Base-by-base conservation (phyloP, 2,888 invertebrate genomes). In the Cheilosia urbana region DNA sequence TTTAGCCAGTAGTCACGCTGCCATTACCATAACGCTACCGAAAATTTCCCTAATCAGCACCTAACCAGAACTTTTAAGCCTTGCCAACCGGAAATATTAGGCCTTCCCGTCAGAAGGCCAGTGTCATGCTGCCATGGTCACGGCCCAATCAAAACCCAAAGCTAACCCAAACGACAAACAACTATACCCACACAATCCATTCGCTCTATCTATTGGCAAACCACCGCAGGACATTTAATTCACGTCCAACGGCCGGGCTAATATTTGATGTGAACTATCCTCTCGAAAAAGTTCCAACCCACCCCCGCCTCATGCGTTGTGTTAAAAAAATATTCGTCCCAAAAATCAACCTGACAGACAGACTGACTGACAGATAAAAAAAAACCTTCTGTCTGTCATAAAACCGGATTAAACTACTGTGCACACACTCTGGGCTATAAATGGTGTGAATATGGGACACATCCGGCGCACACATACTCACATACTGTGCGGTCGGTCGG, bases 341-440 rank as follows among this genome's bases (percentile, higher is more conserved):
- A 85, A 81, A 77, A 81, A 66, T 72, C 81, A 77, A 72, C 76
- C 77, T 77, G 81, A 81, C 85, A 72, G 80, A 76, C 69, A 62
- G 84, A 40, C 75, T 71, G 84, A 76, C 75, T 71, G 84, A 76
- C 75, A 72, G 62, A 15, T 51, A 24, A 27, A 51, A 34, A 55
- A 40, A 71, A 80, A 58, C 72, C 71, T 66, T 68, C 81, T 81
- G 81, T 72, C 85, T 81, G 76, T 81, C 85, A 81, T 72, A 72
- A 77, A 66, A 66, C 49, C 62, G 62, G 81, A 85, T 85, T 85
- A 81, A 76, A 85, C 72, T 81, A 81, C 80, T 66, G 51, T 49
- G 49, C 66, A 55, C 45, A 51, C 19, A 30, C 30, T 21, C 9
- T 19, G 19, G 11, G 45, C 47, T 53, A 27, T 27, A 27, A 17